Percentiles rank a stretch among this genome's conserved stretches.
These are phyloP conservation scores for Taeniopygia guttata DNA, from an alignment of 2,797 vertebrate genomes.

Conservation along the genomic window DNA sequence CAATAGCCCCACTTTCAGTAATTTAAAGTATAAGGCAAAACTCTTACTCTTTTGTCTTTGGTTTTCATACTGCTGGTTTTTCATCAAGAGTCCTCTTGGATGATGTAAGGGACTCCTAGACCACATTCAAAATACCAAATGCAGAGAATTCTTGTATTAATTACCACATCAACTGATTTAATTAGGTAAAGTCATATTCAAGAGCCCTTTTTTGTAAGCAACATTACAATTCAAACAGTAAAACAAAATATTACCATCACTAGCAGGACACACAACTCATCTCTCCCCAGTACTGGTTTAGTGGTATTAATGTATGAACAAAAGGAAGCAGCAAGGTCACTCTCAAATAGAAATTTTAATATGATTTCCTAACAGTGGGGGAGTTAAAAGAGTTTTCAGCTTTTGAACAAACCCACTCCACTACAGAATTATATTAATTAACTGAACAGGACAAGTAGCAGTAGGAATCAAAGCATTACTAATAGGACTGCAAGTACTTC, in stretches of 20 bases:
- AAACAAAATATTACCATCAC: not conserved
- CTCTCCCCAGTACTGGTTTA: not conserved
- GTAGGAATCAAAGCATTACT: conserved; percentile 11
- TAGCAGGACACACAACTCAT: not conserved
- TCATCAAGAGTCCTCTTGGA: not conserved
- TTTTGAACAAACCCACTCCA: conserved; percentile 10
- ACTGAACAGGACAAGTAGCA: not conserved
- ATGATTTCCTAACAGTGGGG: not conserved
- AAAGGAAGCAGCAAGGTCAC: conserved; percentile 6
- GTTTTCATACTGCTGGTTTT: not conserved
- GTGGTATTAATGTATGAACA: not conserved
- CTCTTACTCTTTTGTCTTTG: not conserved
- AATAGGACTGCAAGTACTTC: not conserved
- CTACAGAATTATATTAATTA: not conserved
- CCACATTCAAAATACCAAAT: not conserved
- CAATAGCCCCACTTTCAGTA: not conserved
- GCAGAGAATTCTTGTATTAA: not conserved
- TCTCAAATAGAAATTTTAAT: not conserved
- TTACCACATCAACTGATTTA: not conserved
- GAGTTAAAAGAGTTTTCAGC: not conserved
- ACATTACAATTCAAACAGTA: not conserved
- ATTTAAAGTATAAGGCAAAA: not conserved
- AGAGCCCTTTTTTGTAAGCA: not conserved
- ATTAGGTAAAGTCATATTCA: not conserved
- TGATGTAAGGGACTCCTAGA: not conserved